These are phyloP conservation scores for Coenonympha glycerion DNA, from an alignment of 2,888 invertebrate genomes.

Conservation along the genomic window DNA sequence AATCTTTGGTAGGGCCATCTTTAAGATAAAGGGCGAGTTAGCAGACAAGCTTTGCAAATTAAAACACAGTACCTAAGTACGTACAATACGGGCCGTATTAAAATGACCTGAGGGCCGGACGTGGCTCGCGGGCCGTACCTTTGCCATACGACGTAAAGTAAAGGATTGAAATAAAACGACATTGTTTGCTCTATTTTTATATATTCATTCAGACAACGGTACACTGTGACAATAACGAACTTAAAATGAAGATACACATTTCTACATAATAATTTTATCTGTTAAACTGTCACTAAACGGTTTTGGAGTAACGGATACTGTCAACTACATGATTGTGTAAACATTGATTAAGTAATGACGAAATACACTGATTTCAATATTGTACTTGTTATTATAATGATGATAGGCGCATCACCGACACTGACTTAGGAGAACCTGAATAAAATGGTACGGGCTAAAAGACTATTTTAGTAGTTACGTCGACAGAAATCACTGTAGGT, in stretches of 20 bases:
- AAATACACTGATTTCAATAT: conserved; percentile 42
- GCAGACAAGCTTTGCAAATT: background rate
- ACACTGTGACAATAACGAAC: conserved; percentile 77
- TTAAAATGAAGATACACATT: conserved; percentile 66
- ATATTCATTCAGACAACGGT: conserved; percentile 77
- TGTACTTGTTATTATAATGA: conserved; percentile 43
- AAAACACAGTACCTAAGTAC: too few species aligned
- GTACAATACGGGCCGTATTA: too few species aligned
- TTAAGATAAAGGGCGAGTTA: too few species aligned
- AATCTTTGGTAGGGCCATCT: too few species aligned
- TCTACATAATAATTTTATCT: conserved; percentile 51
- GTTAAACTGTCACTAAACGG: conserved; percentile 49
- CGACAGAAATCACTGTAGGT: too few species aligned
- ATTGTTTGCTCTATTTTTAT: conserved; percentile 67
- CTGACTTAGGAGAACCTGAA: background rate
- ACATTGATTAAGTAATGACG: conserved; percentile 39
- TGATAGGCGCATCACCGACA: conserved; percentile 5
- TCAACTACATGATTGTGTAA: conserved; percentile 44
- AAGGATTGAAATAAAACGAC: conserved; percentile 53
- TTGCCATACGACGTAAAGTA: too few species aligned
- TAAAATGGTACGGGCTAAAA: background rate
- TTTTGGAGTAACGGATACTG: conserved; percentile 40
- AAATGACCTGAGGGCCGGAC: too few species aligned
- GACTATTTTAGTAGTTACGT: too few species aligned
- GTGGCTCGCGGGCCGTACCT: too few species aligned